Base-by-base conservation (phyloP, 2,113 vertebrate species). In the Engraulis encrasicolus region DNA sequence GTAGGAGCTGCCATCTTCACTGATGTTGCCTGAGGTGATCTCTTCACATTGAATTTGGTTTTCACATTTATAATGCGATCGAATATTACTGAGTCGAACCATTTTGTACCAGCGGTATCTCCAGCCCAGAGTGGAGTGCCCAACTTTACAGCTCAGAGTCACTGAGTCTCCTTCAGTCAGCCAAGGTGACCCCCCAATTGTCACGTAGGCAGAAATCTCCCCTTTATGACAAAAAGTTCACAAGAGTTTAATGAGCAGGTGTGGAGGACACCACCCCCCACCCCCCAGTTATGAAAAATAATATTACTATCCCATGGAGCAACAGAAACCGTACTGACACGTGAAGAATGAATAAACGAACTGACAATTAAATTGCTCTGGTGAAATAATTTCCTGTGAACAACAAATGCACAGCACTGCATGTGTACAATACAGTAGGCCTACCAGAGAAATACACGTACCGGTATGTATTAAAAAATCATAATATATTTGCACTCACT, bases 101-200 rank as follows among this genome's bases (percentile, higher is more conserved):
- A 48, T 74, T 40, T 2, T 83, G 54, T 82, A 87, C 83, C 83
- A 85, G 83, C 78, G 84, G 80, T 84, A 87, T 19, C 50, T 84
- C 84, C 84, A 88, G 80, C 84, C 80, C 82, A 15, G 38, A 82
- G 82, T 83, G 50, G 82, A 84, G 34, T 4, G 15, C 74, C 31
- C 77, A 52, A 82, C 78, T 37, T 85, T 27, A 85, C 83, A 87
- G 17, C 27, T 87, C 61, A 87, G 83, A 78, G 71, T 82, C 79
- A 82, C 85, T 19, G 85, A 83, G 9, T 74, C 78, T 74, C 78
- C 85, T 52, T 80, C 85, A 83, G 23, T 81, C 79, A 61, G 61
- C 85, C 86, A 87, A 50, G 45, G 50, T 48, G 50, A 27, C 45
- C 84, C 82, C 80, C 58, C 84, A 58, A 82, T 80, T 11, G 31